Percentiles rank a stretch among this genome's conserved stretches.
Evolutionary conservation across 2,797 vertebrate genomes (phyloP).

Genomic region (Aldrovandia affinis): DNA sequence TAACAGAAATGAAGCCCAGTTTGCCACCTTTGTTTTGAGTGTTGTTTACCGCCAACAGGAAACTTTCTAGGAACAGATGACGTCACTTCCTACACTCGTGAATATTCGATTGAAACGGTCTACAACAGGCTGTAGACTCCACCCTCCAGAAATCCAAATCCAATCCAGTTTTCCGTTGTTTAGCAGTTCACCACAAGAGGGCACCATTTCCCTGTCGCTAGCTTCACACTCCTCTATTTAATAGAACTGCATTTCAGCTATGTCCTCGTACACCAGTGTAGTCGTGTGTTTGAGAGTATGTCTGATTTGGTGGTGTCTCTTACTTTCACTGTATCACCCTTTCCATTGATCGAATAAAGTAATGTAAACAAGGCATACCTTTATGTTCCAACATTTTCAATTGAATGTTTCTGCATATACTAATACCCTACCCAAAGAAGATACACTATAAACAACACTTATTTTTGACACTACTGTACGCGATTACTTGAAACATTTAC

Average conservation of each 20-base stretch:
- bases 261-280: too few relatives aligned
- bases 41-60: too few relatives aligned
- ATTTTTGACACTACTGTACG: neutral
- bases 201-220: conserved; percentile 7
- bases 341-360: neutral
- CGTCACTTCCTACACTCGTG: too few relatives aligned
- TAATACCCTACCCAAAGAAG: neutral
- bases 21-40: too few relatives aligned
- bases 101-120: too few relatives aligned
- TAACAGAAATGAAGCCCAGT: too few relatives aligned
- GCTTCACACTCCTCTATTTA: too few relatives aligned
- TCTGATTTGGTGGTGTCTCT: neutral
- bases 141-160: neutral
- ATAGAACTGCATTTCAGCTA: neutral
- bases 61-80: too few relatives aligned
- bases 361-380: neutral
- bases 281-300: neutral
- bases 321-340: neutral
- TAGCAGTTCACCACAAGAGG: conserved; percentile 1
- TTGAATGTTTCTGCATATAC: neutral
- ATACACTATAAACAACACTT: neutral
- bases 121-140: neutral
- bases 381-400: neutral
- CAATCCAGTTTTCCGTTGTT: neutral
- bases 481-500: neutral